Evolutionary conservation across 1,140 invertebrate genomes (phyloP).

Genomic region (Dreissena polymorpha): DNA sequence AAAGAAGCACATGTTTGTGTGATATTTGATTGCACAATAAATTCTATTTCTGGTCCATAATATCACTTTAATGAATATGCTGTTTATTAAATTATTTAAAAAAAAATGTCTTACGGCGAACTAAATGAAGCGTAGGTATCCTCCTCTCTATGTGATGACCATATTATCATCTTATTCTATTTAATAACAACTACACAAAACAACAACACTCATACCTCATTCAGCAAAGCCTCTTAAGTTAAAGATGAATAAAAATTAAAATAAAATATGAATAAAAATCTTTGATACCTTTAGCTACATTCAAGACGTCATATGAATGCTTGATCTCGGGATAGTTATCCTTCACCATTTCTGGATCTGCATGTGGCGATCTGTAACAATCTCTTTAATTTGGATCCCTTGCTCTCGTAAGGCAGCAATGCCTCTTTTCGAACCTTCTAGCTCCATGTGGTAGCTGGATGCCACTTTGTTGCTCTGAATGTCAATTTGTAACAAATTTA

Average conservation of each 20-base stretch:
- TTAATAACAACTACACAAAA: not conserved
- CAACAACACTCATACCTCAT: not conserved
- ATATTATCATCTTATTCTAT: not conserved
- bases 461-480: too few relatives aligned
- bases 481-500: too few relatives aligned
- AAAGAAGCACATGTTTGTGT: not conserved
- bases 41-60: not conserved
- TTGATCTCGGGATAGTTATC: constrained; percentile 33
- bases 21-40: not conserved
- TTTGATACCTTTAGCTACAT: constrained; percentile 61
- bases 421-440: too few relatives aligned
- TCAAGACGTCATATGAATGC: constrained; percentile 59
- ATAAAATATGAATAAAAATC: not conserved
- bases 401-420: too few relatives aligned
- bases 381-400: too few relatives aligned
- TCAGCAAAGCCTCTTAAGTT: not conserved
- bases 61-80: too few relatives aligned
- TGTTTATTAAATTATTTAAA: too few relatives aligned
- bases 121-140: too few relatives aligned
- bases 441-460: too few relatives aligned
- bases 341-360: constrained; percentile 55
- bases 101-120: too few relatives aligned
- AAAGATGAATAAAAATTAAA: not conserved
- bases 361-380: too few relatives aligned
- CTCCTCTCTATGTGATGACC: not conserved